Percentiles rank a stretch among this genome's conserved stretches.
Evolutionary conservation across 2,113 vertebrate species (phyloP).

Genomic region (Malurus melanocephalus): DNA sequence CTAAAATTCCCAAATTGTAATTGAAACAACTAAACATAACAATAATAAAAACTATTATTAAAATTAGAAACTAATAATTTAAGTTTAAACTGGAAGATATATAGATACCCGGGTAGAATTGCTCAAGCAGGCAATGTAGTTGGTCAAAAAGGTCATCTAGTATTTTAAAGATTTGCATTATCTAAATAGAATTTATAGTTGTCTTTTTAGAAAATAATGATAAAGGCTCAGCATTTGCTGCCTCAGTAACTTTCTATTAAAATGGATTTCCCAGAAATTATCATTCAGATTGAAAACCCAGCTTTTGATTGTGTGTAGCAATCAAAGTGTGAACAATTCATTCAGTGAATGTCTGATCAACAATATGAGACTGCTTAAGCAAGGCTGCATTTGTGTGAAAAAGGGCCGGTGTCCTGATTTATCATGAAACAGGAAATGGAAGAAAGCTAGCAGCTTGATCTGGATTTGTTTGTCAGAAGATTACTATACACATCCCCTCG

Average conservation of each 20-base stretch:
- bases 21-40: neutral
- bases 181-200: constrained; percentile 5
- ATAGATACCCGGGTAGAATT: neutral
- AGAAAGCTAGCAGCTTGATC: constrained; percentile 40
- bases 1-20: neutral
- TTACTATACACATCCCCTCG: neutral
- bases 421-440: constrained; percentile 40
- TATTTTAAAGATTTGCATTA: constrained; percentile 22
- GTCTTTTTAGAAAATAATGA: constrained; percentile 19
- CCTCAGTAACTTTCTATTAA: constrained; percentile 62
- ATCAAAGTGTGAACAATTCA: constrained; percentile 67
- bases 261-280: constrained; percentile 67
- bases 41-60: neutral
- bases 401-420: neutral
- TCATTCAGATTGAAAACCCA: constrained; percentile 66
- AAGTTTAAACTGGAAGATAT: neutral
- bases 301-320: constrained; percentile 58
- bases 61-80: neutral
- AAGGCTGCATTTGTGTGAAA: constrained; percentile 23
- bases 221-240: constrained; percentile 43
- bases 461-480: constrained; percentile 34
- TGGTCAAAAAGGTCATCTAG: neutral
- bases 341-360: constrained; percentile 35
- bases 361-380: constrained; percentile 17
- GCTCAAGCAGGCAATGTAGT: neutral